A percentile compares a stretch with the other conserved stretches of the same genome.
Evolutionary conservation across 1,140 invertebrate genomes (phyloP).

Genomic region (Drosophila bocki): DNA sequence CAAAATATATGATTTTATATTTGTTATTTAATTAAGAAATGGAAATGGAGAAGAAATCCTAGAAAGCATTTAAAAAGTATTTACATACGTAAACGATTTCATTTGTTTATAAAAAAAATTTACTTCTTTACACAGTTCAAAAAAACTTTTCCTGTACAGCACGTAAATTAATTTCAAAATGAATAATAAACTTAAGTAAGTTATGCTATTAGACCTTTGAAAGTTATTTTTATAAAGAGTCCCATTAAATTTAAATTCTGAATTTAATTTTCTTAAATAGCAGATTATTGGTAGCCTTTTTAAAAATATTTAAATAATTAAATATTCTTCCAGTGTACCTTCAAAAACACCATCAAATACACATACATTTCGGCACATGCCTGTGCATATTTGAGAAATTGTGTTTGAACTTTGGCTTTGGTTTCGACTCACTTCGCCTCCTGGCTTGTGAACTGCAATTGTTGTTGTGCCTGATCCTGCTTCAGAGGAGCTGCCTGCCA

Average conservation of each 20-base stretch:
- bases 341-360: slow-evolving; percentile 1
- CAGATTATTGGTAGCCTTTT: background rate
- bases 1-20: too few relatives aligned
- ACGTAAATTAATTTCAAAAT: too few relatives aligned
- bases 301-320: background rate
- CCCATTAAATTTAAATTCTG: too few relatives aligned
- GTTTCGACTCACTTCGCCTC: slow-evolving; percentile 58
- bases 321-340: slow-evolving; percentile 7
- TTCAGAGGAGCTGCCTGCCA: slow-evolving; percentile 20
- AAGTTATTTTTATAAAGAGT: too few relatives aligned
- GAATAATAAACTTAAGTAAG: background rate
- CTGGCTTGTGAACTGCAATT: slow-evolving; percentile 62
- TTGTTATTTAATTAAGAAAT: too few relatives aligned
- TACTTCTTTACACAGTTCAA: too few relatives aligned
- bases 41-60: too few relatives aligned
- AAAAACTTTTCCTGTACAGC: too few relatives aligned
- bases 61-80: too few relatives aligned
- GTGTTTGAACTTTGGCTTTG: slow-evolving; percentile 82
- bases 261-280: too few relatives aligned
- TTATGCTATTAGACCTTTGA: background rate
- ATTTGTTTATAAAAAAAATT: too few relatives aligned
- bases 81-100: too few relatives aligned
- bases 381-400: slow-evolving; percentile 75
- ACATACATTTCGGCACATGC: slow-evolving; percentile 48
- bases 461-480: slow-evolving; percentile 11